Evolutionary conservation across 2,888 invertebrate genomes (phyloP).

Genomic region (Mythimna ferrago): DNA sequence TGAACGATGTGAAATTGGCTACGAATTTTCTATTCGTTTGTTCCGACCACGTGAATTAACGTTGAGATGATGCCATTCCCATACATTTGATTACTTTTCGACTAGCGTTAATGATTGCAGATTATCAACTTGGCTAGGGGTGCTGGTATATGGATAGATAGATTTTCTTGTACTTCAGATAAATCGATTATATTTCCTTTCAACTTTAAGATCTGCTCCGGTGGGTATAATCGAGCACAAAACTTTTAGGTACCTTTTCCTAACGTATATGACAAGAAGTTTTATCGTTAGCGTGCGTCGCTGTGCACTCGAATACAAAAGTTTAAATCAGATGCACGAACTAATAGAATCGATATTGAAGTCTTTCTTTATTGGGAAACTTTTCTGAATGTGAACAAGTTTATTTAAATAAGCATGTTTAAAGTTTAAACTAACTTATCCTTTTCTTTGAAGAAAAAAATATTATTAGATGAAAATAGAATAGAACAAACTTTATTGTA

Average conservation of each 20-base stretch:
- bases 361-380: slow-evolving; percentile 15
- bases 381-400: slow-evolving; percentile 4
- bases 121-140: too few species aligned
- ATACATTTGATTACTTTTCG: too few species aligned
- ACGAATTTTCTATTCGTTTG: too few species aligned
- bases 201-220: slow-evolving; percentile 25
- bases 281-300: slow-evolving; percentile 32
- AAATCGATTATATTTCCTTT: slow-evolving; percentile 32
- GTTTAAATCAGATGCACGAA: slow-evolving; percentile 55
- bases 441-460: neutral
- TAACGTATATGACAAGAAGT: slow-evolving; percentile 52
- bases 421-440: slow-evolving; percentile 3
- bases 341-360: slow-evolving; percentile 26
- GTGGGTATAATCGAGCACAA: slow-evolving; percentile 23
- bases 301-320: slow-evolving; percentile 38
- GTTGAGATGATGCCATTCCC: too few species aligned
- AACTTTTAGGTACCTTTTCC: slow-evolving; percentile 46
- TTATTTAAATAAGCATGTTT: neutral
- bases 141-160: too few species aligned
- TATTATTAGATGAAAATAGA: neutral
- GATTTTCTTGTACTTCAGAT: slow-evolving; percentile 21
- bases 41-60: too few species aligned
- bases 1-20: too few species aligned
- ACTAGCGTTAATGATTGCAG: too few species aligned
- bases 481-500: too few species aligned